phyloP scores from a whole-genome alignment of 2,113 vertebrate species.

The rat (Rattus norvegicus) region DNA sequence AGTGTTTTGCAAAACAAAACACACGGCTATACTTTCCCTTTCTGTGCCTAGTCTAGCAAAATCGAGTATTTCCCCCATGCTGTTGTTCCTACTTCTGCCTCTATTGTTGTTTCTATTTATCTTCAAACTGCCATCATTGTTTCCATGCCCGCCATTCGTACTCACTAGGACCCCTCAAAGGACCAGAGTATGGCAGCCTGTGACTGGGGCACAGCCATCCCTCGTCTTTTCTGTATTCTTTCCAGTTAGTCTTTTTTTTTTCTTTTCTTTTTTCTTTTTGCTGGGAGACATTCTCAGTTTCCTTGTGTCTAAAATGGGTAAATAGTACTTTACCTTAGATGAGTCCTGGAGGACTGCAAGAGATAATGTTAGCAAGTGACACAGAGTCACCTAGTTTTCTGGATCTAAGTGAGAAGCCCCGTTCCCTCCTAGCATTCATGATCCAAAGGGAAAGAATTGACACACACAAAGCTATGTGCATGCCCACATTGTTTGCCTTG shows the following conservation, averaged over 20 bases:
- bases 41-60: neutral
- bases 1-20: constrained; percentile 3
- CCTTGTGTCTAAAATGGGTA: neutral
- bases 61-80: neutral
- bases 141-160: neutral
- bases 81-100: neutral
- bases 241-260: neutral
- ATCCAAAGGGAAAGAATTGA: neutral
- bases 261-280: too few species aligned
- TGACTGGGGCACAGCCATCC: neutral
- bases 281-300: neutral
- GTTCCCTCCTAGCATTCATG: too few species aligned
- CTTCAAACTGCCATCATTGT: neutral
- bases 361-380: neutral
- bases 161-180: neutral
- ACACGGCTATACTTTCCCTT: neutral
- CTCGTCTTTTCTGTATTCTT: neutral
- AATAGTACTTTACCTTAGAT: neutral
- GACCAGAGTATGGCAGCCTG: neutral
- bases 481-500: too few species aligned
- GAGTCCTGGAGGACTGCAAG: neutral
- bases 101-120: neutral
- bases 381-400: neutral
- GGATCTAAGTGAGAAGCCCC: neutral
- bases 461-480: neutral